Percentiles rank a stretch among this genome's conserved stretches.
These are phyloP conservation scores for Hyles vespertilio DNA, from an alignment of 1,140 invertebrate genomes.

Conservation along the genomic window DNA sequence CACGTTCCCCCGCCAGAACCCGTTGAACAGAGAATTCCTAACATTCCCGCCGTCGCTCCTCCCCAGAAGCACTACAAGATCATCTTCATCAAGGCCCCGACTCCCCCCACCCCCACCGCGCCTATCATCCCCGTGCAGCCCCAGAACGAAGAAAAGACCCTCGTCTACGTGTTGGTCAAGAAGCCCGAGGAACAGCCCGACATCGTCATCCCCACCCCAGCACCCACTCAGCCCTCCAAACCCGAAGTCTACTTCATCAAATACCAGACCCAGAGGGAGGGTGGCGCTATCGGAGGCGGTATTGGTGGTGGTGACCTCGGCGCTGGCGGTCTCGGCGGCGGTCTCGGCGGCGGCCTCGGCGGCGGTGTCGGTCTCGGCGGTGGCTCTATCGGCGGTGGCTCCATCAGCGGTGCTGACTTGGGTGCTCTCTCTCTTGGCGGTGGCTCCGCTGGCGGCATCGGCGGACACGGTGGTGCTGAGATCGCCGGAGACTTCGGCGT, in stretches of 20 bases:
- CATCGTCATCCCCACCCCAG: conserved; percentile 83
- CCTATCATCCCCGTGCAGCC: conserved; percentile 84
- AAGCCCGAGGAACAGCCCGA: conserved; percentile 88
- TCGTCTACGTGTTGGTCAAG: conserved; percentile 92
- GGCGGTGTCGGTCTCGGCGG: conserved; percentile 34
- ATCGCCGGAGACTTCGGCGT: conserved; percentile 49
- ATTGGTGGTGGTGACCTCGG: conserved; percentile 38
- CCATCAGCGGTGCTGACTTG: conserved; percentile 35
- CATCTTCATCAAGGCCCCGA: conserved; percentile 92
- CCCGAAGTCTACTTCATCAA: conserved; percentile 93
- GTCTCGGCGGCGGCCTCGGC: conserved; percentile 30
- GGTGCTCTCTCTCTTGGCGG: conserved; percentile 34
- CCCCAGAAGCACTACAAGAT: conserved; percentile 92
- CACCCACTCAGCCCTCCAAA: conserved; percentile 88
- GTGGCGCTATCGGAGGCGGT: conserved; percentile 57
- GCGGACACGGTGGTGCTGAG: conserved; percentile 43
- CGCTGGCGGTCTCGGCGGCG: conserved; percentile 27
- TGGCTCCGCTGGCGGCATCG: conserved; percentile 30
- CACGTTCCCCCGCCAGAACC: conserved; percentile 78
- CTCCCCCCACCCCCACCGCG: conserved; percentile 84
- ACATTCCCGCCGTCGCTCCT: conserved; percentile 76
- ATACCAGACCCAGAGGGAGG: conserved; percentile 86
- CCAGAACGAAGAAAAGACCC: conserved; percentile 91
- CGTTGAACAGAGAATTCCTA: conserved; percentile 77
- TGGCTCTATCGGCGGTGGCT: conserved; percentile 28